Evolutionary conservation across 2,113 vertebrate species (phyloP).

Genomic region (Anser cygnoides): DNA sequence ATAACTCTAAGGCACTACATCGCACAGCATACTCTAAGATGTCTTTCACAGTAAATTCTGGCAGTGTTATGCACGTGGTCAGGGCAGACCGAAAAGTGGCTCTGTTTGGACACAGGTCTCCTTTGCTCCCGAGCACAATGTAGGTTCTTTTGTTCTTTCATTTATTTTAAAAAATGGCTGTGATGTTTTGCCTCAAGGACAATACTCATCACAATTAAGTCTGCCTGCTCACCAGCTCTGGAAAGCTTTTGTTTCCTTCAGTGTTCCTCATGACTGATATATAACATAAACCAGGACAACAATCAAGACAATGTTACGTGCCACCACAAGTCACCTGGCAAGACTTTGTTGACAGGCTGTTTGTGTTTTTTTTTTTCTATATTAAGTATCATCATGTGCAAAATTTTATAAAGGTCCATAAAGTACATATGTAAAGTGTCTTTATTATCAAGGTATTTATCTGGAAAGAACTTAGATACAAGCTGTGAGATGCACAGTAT

Average conservation of each 20-base stretch:
- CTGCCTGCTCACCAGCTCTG: accelerated
- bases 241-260: not conserved
- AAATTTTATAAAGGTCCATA: not conserved
- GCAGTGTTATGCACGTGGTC: accelerated
- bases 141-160: too few relatives aligned
- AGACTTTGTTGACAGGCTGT: too few relatives aligned
- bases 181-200: not conserved
- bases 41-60: not conserved
- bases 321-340: not conserved
- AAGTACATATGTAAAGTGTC: not conserved
- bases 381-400: not conserved
- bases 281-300: not conserved
- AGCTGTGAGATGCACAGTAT: not conserved
- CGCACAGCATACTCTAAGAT: not conserved
- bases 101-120: not conserved
- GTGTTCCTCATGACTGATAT: not conserved
- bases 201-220: not conserved
- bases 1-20: accelerated
- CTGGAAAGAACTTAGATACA: not conserved
- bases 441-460: not conserved
- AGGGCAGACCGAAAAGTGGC: not conserved
- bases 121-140: not conserved
- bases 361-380: not conserved
- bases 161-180: not conserved
- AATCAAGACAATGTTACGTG: not conserved